Conservation (phyloP, 2,888 invertebrate species). For the Phymatocera aterrima region DNA sequence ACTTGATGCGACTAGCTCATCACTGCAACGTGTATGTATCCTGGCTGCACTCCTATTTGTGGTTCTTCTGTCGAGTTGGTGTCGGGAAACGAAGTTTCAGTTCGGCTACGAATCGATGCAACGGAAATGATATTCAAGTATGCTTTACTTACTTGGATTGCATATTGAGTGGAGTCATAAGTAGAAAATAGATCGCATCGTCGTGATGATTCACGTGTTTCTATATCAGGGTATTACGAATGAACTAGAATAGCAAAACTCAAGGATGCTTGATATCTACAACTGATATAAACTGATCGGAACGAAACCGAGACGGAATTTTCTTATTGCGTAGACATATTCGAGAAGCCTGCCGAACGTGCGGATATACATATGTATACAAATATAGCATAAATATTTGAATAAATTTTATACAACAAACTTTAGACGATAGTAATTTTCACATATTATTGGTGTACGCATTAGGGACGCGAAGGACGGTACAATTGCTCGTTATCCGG, state of each 20-base stretch:
- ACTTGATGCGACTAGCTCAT: neutral
- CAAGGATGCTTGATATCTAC: neutral
- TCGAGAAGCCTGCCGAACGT: neutral
- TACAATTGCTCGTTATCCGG: neutral
- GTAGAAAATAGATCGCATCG: neutral
- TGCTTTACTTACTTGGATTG: neutral
- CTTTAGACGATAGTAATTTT: neutral
- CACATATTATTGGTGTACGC: neutral
- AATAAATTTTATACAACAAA: constrained; percentile 38
- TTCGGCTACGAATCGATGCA: neutral
- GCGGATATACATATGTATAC: constrained; percentile 5
- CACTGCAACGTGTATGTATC: neutral
- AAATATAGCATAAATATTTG: constrained; percentile 30
- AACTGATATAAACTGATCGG: constrained; percentile 2
- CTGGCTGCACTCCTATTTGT: neutral
- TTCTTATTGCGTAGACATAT: neutral
- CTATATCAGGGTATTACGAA: neutral
- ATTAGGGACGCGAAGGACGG: neutral
- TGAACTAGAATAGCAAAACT: neutral
- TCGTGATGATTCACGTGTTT: neutral
- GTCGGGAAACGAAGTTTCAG: neutral
- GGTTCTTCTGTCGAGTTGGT: neutral
- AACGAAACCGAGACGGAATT: constrained; percentile 8
- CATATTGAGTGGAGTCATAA: neutral
- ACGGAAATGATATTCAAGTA: constrained; percentile 1